A percentile compares a stretch with the other conserved stretches of the same genome.
phyloP scores from a whole-genome alignment of 2,888 invertebrate genomes.

The Amblyjoppa proteus region DNA sequence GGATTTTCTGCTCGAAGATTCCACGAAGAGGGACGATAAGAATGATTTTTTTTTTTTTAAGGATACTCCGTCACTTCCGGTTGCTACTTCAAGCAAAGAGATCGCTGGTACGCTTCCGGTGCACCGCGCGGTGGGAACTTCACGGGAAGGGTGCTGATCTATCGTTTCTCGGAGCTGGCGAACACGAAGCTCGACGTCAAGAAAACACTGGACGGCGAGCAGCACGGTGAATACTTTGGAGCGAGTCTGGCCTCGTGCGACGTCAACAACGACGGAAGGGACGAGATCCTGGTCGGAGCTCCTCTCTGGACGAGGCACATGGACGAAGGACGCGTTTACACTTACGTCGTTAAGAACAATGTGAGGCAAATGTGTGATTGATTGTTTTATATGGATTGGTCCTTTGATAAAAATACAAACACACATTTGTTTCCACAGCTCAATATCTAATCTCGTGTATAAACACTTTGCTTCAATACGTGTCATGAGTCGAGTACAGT shows the following conservation, averaged over 20 bases:
- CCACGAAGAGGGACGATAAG: not conserved
- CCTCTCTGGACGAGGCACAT: conserved; percentile 83
- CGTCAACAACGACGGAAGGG: conserved; percentile 87
- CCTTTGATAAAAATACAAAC: too few relatives aligned
- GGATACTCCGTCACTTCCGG: conserved; percentile 81
- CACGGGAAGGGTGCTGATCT: conserved; percentile 78
- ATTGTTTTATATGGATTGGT: too few relatives aligned
- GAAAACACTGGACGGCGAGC: conserved; percentile 82
- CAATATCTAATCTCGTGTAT: too few relatives aligned
- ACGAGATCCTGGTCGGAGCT: conserved; percentile 89
- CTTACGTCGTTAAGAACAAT: conserved; percentile 80
- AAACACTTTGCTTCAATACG: too few relatives aligned
- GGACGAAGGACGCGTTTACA: conserved; percentile 85
- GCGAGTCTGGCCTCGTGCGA: conserved; percentile 88
- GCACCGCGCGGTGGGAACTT: conserved; percentile 79
- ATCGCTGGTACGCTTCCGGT: conserved; percentile 78
- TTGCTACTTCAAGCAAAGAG: conserved; percentile 70
- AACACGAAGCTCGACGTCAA: conserved; percentile 61
- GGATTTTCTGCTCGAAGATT: not conserved
- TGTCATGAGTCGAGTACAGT: too few relatives aligned
- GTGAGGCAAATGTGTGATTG: conserved; percentile 62
- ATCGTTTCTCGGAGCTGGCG: conserved; percentile 70
- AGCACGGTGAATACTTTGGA: conserved; percentile 89
- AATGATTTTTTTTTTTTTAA: conserved; percentile 57
- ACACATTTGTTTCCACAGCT: too few relatives aligned